Conservation (phyloP, 2,113 vertebrate species). For the Austrofundulus limnaeus region DNA sequence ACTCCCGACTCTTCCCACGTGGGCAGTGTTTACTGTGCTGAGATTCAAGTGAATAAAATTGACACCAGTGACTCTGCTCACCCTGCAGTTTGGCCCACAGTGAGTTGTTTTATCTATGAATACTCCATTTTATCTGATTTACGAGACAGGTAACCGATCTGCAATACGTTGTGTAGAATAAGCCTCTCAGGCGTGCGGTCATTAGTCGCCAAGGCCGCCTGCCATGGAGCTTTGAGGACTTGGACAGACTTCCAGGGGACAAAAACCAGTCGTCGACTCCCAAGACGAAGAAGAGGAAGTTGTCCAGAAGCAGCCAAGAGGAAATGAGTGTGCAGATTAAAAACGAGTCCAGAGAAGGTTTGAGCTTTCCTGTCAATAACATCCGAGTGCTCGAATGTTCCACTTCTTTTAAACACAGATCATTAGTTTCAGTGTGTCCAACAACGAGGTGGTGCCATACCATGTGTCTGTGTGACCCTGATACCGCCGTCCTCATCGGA, state of each 20-base stretch:
- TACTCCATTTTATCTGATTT: neutral
- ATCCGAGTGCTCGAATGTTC: neutral
- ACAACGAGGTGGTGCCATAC: slow-evolving; percentile 84
- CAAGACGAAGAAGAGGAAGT: slow-evolving; percentile 69
- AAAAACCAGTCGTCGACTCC: slow-evolving; percentile 42
- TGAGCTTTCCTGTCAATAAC: no score
- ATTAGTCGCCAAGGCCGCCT: slow-evolving; percentile 51
- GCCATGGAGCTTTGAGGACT: slow-evolving; percentile 66
- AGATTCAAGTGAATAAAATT: slow-evolving; percentile 63
- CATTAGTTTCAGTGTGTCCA: slow-evolving; percentile 75
- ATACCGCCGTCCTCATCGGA: slow-evolving; percentile 85
- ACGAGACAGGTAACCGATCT: neutral
- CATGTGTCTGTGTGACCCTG: slow-evolving; percentile 84
- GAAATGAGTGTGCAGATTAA: slow-evolving; percentile 56
- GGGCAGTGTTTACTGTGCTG: slow-evolving; percentile 56
- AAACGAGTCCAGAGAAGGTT: slow-evolving; percentile 67
- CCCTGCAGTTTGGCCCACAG: slow-evolving; percentile 58
- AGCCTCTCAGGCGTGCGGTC: slow-evolving; percentile 58
- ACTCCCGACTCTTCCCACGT: slow-evolving; percentile 53
- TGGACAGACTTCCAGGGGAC: slow-evolving; percentile 36
- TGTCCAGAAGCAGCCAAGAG: slow-evolving; percentile 57
- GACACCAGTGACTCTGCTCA: slow-evolving; percentile 41
- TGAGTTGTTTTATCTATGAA: slow-evolving; percentile 39
- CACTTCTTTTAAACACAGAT: neutral
- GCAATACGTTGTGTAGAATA: slow-evolving; percentile 50